These are phyloP conservation scores for Aricia agestis DNA, from an alignment of 1,140 invertebrate species.

Conservation along the genomic window DNA sequence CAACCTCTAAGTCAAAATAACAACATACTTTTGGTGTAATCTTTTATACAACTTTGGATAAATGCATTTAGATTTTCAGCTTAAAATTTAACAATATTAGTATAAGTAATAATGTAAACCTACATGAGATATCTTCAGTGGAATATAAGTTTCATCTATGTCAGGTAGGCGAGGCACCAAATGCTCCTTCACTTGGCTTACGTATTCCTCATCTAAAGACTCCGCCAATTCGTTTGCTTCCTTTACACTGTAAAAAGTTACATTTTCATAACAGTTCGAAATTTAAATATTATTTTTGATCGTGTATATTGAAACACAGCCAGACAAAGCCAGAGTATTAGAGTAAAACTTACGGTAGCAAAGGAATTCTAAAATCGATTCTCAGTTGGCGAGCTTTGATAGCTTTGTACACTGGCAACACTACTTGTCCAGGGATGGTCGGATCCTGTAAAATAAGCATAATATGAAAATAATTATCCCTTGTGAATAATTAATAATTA, in stretches of 20 bases:
- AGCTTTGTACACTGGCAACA: slow-evolving; percentile 86
- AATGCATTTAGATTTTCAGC: too few species aligned
- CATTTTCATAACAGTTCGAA: not conserved
- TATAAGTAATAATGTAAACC: too few species aligned
- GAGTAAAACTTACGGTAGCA: slow-evolving; percentile 76
- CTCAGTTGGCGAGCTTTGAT: slow-evolving; percentile 82
- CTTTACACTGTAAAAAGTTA: slow-evolving; percentile 37
- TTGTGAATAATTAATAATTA: too few species aligned
- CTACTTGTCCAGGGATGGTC: slow-evolving; percentile 78
- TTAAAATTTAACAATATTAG: too few species aligned
- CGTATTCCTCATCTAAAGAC: slow-evolving; percentile 22
- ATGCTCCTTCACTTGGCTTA: slow-evolving; percentile 34
- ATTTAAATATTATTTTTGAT: too few species aligned
- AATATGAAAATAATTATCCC: not conserved
- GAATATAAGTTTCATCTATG: slow-evolving; percentile 69
- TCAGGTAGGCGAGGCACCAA: slow-evolving; percentile 70
- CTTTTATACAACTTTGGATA: too few species aligned
- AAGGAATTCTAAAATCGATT: slow-evolving; percentile 74
- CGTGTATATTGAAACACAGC: not conserved
- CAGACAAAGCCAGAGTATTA: not conserved
- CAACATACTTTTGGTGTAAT: too few species aligned
- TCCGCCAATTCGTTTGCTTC: slow-evolving; percentile 38
- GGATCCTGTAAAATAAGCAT: slow-evolving; percentile 47
- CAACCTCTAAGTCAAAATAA: too few species aligned
- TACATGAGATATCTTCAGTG: slow-evolving; percentile 68